Evolutionary conservation across 37 sponge, comb jelly and placozoan species (phyloP).

Genomic region (Haliclona indistincta): DNA sequence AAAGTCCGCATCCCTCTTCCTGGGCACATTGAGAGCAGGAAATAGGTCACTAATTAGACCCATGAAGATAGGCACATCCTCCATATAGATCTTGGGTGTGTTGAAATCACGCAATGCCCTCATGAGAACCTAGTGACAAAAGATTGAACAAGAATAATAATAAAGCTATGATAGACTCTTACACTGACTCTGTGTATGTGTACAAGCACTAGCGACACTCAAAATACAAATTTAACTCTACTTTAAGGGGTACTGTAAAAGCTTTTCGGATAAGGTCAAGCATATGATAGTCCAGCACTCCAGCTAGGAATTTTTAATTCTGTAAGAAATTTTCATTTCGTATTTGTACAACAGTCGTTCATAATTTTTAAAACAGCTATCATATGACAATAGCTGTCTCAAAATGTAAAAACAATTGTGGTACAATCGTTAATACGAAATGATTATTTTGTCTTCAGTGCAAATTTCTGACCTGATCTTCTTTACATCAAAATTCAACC

Average conservation of each 20-base stretch:
- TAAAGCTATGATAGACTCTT: not conserved
- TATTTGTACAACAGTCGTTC: not conserved
- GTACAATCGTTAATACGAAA: no score
- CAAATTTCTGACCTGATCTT: no score
- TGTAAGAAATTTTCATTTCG: no score
- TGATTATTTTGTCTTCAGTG: no score
- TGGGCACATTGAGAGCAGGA: constrained; percentile 95
- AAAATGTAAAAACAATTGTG: no score
- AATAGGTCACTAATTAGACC: constrained; percentile 98
- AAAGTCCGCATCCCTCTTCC: constrained; percentile 96
- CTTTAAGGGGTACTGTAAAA: not conserved
- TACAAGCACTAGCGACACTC: not conserved
- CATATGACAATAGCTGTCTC: no score
- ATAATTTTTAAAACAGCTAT: not conserved
- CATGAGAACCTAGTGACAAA: constrained; percentile 79
- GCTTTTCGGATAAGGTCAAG: no score
- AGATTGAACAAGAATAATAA: not conserved
- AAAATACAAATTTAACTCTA: not conserved
- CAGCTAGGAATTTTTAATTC: no score
- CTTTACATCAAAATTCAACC: no score
- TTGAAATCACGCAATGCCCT: constrained; percentile 98
- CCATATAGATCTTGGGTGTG: constrained; percentile 96
- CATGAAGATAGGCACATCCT: constrained; percentile 97
- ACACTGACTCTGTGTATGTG: constrained; percentile 1
- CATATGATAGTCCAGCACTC: no score